Conservation (phyloP, 2,888 invertebrate species). For the Drosophila acutilabella region DNA sequence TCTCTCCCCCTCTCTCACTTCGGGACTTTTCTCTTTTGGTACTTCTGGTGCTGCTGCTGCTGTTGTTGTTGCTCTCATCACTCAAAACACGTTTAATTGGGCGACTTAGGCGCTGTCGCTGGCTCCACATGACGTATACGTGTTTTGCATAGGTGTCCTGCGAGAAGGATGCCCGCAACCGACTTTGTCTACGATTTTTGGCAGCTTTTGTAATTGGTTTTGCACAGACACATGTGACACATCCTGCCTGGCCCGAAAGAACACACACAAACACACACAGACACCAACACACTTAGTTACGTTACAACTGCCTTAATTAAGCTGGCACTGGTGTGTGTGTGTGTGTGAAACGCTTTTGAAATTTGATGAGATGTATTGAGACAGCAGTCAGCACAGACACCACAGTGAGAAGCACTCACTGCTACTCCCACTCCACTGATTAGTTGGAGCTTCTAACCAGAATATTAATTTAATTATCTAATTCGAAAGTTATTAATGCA, state of each 20-base stretch:
- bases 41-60: conserved; percentile 3
- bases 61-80: conserved; percentile 10
- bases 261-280: conserved; percentile 14
- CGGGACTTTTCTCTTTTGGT: neutral
- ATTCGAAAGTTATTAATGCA: conserved; percentile 52
- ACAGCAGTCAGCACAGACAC: conserved; percentile 1
- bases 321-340: conserved; percentile 21
- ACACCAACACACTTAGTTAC: neutral
- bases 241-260: conserved; percentile 21
- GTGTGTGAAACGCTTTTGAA: conserved; percentile 21
- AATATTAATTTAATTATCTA: conserved; percentile 61
- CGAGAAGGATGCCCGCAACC: conserved; percentile 9
- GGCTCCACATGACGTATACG: conserved; percentile 69
- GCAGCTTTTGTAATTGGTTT: conserved; percentile 70
- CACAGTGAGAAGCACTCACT: too few relatives aligned
- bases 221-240: conserved; percentile 47
- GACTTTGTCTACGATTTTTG: conserved; percentile 56
- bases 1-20: too few relatives aligned
- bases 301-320: conserved; percentile 57
- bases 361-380: conserved; percentile 21
- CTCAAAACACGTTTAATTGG: conserved; percentile 69
- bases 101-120: conserved; percentile 60
- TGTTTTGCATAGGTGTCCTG: conserved; percentile 65
- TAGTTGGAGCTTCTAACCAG: conserved; percentile 21
- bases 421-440: neutral